Evolutionary conservation across 2,113 vertebrate species (phyloP).

Genomic region (Epinephelus cyanopodus): DNA sequence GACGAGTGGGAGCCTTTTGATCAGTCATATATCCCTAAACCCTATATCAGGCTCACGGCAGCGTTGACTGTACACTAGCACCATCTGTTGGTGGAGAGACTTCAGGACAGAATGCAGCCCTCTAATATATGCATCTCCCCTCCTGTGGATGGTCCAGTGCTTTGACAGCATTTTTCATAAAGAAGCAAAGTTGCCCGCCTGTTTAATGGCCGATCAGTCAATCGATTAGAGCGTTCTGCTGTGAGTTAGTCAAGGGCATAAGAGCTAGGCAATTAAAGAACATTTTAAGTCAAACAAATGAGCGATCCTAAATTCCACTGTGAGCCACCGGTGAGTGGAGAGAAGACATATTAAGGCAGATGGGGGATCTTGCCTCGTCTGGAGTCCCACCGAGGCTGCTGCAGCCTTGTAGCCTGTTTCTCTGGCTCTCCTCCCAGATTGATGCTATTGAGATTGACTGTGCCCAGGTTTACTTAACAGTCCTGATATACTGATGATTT

Average conservation of each 20-base stretch:
- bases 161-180: constrained; percentile 35
- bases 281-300: constrained; percentile 49
- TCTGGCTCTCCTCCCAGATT: constrained; percentile 53
- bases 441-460: constrained; percentile 31
- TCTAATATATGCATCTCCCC: constrained; percentile 43
- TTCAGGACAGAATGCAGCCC: constrained; percentile 35
- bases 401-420: constrained; percentile 38
- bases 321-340: constrained; percentile 45
- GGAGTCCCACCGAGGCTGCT: constrained; percentile 51
- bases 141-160: constrained; percentile 22
- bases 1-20: constrained; percentile 39
- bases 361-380: constrained; percentile 41
- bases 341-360: constrained; percentile 55
- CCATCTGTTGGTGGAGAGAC: constrained; percentile 71
- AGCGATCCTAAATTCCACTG: constrained; percentile 39
- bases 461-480: constrained; percentile 45
- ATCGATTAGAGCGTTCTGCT: constrained; percentile 11
- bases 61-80: constrained; percentile 52
- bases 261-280: constrained; percentile 59
- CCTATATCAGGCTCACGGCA: neutral
- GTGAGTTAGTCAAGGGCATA: constrained; percentile 58
- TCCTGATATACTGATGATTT: constrained; percentile 30
- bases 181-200: constrained; percentile 42
- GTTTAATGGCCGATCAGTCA: constrained; percentile 20
- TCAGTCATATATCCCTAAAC: constrained; percentile 30